Base-by-base conservation (phyloP, 53 echinoderm and acorn worm genomes). In the Holothuria scabra region DNA sequence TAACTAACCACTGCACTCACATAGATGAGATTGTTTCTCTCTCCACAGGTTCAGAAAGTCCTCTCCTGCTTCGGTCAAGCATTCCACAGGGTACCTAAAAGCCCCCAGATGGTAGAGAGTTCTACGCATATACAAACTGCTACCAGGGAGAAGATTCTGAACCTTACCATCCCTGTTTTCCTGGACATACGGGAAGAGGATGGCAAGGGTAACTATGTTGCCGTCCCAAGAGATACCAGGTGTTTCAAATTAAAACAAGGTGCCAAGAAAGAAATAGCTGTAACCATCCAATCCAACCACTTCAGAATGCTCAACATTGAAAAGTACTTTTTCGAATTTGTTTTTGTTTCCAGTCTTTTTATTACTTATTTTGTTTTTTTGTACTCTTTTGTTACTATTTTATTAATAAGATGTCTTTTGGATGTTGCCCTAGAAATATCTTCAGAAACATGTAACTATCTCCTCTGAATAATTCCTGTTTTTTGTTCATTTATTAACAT, bases 101-200 rank as follows among this genome's bases (percentile, higher is more conserved):
- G 97, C 66, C 97, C 97, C 20, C 92, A 90, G 5, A 62, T 88
- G 67, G 90, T 97, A 37, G 94, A 94, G 88, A 92, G 92, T 55
- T 85, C 88, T 19, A 89, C 90, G 28, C 85, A 90, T 30, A 57
- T 85, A 21, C 88, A 67, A 29, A 56, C 84, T 11, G 48, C 83
- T 30, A 85, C 91, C 32, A 74, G 92, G 37, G 94, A 94, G 83
- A 88, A 88, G 84, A 82, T 94, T 58, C 87, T 94, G 56, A 91
- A 88, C 74, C 94, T 92, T 55, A 88, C 86, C 69, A 90, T 97
- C 80, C 94, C 94, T 1, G 92, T 97, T 65, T 84, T 88, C 37
- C 88, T 97, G 19, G 97, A 97, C 79, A 97, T 97, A 68, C 56
- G 92, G 76, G 97, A 97, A 89, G 97, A 97, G 31, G 97, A 97